Evolutionary conservation across 2,797 vertebrate genomes (phyloP), one percentile per base, ranked within the genome.

Genomic region (Premnoplex brunnescens): DNA sequence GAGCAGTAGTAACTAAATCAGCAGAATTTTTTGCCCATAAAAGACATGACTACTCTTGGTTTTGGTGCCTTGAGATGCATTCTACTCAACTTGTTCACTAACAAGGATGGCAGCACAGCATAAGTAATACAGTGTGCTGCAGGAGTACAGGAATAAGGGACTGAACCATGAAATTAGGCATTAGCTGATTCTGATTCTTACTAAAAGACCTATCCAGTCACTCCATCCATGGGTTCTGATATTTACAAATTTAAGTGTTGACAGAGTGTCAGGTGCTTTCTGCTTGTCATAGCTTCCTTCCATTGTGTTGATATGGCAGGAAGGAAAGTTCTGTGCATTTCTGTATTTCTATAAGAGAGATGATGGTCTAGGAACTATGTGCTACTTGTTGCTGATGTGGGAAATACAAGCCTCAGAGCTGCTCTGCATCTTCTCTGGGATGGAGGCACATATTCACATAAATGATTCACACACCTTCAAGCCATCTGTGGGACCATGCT

Each of bases 401-500:
- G 43, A 12, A 52, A 62, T 48, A 34, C 6, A 56, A 71, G 5
- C 28, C 48, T 34, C 46, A 54, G 24, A 77, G 62, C 49, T n/a
- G 15, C 36, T 62, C 48, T 71, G 62, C 26, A 58, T 9, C n/a
- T 36, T 34, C 48, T 85, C 39, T 44, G 39, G 41, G 36, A 58
- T 23, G 39, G 63, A 82, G 44, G 49, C 30, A 63, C n/a, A 58
- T 16, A 66, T n/a, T 69, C 30, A 32, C 21, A 32, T 3, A 23
- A 60, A n/a, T 26, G 26, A 63, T 24, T 28, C 28, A 41, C 18
- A 41, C 3, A 54, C 10, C 34, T 66, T 28, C 7, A 4, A 74
- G 71, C 28, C 27, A 49, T 10, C 41, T 24, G 28, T 2, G 6
- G 12, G 28, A 84, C 18, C 14, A 39, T 0, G 0, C 13, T 63